Conservation (phyloP, 2,113 vertebrate species). For the Siniperca chuatsi region DNA sequence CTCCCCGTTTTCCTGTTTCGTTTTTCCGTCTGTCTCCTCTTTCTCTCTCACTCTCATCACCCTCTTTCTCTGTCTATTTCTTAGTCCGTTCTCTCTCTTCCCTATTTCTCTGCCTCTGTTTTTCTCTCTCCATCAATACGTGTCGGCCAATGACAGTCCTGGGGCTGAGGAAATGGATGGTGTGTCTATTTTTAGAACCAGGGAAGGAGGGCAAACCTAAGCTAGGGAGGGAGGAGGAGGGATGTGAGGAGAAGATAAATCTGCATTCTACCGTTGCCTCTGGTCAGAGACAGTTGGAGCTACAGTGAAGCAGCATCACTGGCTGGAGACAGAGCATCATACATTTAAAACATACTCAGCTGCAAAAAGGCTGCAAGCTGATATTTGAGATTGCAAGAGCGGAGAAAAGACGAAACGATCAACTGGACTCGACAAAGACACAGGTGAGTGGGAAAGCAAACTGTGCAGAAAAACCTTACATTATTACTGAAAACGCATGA, state of each 20-base stretch:
- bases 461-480: slow-evolving; percentile 19
- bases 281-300: slow-evolving; percentile 71
- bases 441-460: slow-evolving; percentile 70
- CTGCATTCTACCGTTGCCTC: slow-evolving; percentile 74
- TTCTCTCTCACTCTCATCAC: background rate
- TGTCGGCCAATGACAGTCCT: slow-evolving; percentile 61
- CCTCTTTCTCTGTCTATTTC: background rate
- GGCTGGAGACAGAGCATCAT: slow-evolving; percentile 40
- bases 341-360: slow-evolving; percentile 6
- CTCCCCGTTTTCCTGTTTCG: background rate
- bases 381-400: slow-evolving; percentile 28
- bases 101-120: slow-evolving; percentile 45
- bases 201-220: slow-evolving; percentile 83
- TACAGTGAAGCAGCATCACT: slow-evolving; percentile 48
- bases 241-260: slow-evolving; percentile 73
- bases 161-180: slow-evolving; percentile 78
- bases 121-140: slow-evolving; percentile 69
- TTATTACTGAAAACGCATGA: slow-evolving; percentile 41
- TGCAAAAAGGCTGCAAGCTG: slow-evolving; percentile 17
- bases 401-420: slow-evolving; percentile 10
- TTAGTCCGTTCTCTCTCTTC: slow-evolving; percentile 15
- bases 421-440: slow-evolving; percentile 20
- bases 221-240: slow-evolving; percentile 59
- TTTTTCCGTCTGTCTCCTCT: background rate
- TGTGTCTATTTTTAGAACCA: slow-evolving; percentile 87